Conservation (phyloP, 2,113 vertebrate species). For the Cheilinus undulatus region DNA sequence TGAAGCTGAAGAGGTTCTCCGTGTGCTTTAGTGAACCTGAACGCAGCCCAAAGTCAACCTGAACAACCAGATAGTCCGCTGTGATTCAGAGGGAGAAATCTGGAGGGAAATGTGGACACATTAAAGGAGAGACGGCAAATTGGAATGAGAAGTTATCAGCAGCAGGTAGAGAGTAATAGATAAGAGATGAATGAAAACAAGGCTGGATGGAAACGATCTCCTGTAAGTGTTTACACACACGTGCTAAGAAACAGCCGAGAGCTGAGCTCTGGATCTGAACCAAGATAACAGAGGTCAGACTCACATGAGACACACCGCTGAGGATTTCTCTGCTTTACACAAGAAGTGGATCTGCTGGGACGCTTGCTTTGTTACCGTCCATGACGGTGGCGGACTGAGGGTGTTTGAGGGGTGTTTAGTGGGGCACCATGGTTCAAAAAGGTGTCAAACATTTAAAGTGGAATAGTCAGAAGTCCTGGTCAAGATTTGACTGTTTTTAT, state of each 20-base stretch:
- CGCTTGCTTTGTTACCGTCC: no score
- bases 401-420: no score
- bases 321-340: no score
- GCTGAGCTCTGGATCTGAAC: not conserved
- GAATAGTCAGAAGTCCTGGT: no score
- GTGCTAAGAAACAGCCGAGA: not conserved
- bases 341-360: no score
- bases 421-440: no score
- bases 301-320: not conserved
- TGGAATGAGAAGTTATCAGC: constrained; percentile 30
- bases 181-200: constrained; percentile 24
- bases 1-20: not conserved
- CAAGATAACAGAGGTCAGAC: constrained; percentile 23
- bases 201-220: constrained; percentile 1
- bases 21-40: not conserved
- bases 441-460: no score
- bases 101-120: constrained; percentile 3
- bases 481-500: no score
- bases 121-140: constrained; percentile 13
- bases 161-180: constrained; percentile 20
- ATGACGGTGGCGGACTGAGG: no score
- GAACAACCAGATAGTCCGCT: not conserved
- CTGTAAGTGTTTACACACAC: constrained; percentile 11
- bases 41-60: constrained; percentile 1
- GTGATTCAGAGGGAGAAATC: not conserved